These are phyloP conservation scores for Thysanoteuthis rhombus DNA, from an alignment of 2,888 invertebrate species.

Conservation along the genomic window DNA sequence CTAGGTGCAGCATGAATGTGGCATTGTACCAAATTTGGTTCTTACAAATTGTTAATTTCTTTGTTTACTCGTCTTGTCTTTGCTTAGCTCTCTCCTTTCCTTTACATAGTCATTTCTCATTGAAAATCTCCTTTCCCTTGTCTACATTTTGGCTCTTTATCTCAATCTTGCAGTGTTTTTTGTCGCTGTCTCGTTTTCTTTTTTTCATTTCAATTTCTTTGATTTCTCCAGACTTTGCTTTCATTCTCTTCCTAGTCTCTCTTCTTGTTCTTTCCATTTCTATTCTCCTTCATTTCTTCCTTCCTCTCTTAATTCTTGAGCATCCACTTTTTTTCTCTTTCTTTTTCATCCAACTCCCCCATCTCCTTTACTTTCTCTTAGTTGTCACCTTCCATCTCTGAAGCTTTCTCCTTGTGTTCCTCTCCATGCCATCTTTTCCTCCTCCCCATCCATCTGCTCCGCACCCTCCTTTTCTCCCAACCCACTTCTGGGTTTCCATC, in stretches of 20 bases:
- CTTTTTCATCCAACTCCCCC: not conserved
- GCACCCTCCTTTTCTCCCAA: too few relatives aligned
- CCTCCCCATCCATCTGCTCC: not conserved
- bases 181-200: not conserved
- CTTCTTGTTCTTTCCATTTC: too few relatives aligned
- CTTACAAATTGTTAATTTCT: not conserved
- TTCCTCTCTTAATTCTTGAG: not conserved
- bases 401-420: not conserved
- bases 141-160: not conserved
- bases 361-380: not conserved
- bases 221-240: not conserved
- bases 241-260: not conserved
- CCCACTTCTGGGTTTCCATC: too few relatives aligned
- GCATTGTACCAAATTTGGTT: not conserved
- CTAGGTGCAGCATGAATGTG: not conserved
- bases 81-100: not conserved
- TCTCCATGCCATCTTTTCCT: not conserved
- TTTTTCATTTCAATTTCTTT: not conserved
- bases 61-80: not conserved
- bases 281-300: not conserved
- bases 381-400: not conserved
- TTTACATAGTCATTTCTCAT: not conserved
- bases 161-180: not conserved
- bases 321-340: not conserved
- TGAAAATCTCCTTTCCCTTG: not conserved